Evolutionary conservation across 2,113 vertebrate genomes (phyloP).

Genomic region (Lagopus leucura): DNA sequence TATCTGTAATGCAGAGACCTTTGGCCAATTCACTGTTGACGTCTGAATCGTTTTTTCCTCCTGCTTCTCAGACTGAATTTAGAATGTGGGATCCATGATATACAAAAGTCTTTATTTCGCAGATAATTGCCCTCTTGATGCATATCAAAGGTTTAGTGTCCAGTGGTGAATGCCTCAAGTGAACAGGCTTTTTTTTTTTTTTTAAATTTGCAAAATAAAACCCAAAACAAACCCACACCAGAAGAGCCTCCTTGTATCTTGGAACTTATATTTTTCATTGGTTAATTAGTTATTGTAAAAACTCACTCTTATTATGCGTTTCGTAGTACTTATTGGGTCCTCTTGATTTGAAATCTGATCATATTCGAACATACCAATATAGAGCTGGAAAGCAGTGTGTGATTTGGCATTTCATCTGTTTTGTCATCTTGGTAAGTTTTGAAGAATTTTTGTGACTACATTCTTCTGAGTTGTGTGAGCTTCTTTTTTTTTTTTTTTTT

Average conservation of each 20-base stretch:
- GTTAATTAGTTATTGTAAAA: slow-evolving; percentile 27
- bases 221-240: not conserved
- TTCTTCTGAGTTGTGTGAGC: not conserved
- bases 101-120: slow-evolving; percentile 71
- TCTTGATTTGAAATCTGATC: not conserved
- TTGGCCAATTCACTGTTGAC: slow-evolving; percentile 53
- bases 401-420: not conserved
- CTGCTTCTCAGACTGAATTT: slow-evolving; percentile 68
- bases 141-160: slow-evolving; percentile 66
- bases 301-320: not conserved
- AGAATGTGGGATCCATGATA: slow-evolving; percentile 54
- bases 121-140: slow-evolving; percentile 63
- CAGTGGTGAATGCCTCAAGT: slow-evolving; percentile 35
- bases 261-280: not conserved
- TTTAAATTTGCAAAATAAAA: not conserved
- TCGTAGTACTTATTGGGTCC: not conserved
- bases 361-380: not conserved
- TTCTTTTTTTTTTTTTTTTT: not conserved
- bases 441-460: not conserved
- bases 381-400: not conserved
- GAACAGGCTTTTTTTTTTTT: not conserved
- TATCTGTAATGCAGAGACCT: slow-evolving; percentile 62
- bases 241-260: slow-evolving; percentile 5
- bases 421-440: not conserved
- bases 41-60: slow-evolving; percentile 49